Evolutionary conservation across 2,888 invertebrate species (phyloP).

Genomic region (Drosophila incognita): DNA sequence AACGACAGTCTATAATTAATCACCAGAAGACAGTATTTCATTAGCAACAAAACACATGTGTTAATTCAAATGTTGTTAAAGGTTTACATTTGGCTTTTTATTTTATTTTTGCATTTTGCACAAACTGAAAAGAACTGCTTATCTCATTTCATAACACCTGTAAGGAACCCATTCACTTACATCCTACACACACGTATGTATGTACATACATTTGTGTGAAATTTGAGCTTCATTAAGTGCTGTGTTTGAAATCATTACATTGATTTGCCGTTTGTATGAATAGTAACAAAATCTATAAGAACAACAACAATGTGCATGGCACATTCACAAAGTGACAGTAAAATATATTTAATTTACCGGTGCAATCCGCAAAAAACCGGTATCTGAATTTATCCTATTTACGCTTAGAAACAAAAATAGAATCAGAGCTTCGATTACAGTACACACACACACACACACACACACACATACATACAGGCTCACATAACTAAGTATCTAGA

Average conservation of each 20-base stretch:
- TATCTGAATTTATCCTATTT: slow-evolving; percentile 32
- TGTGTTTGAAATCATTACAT: slow-evolving; percentile 4
- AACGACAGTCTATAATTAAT: neutral
- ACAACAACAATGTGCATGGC: neutral
- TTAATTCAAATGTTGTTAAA: neutral
- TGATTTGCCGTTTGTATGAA: neutral
- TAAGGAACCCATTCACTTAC: neutral
- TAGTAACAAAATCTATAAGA: neutral
- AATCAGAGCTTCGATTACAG: slow-evolving; percentile 29
- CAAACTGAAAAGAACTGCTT: neutral
- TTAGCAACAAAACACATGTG: neutral
- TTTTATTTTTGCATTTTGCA: neutral
- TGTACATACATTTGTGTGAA: neutral
- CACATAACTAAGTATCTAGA: neutral
- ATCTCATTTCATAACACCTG: neutral
- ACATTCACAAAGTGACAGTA: slow-evolving; percentile 14
- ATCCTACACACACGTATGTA: neutral
- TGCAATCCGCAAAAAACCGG: slow-evolving; percentile 37
- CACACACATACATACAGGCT: too few species aligned
- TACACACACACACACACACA: slow-evolving; percentile 1
- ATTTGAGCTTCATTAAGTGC: neutral
- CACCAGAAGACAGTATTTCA: neutral
- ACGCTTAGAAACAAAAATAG: slow-evolving; percentile 20
- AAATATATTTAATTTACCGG: slow-evolving; percentile 11
- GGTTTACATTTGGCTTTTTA: neutral